phyloP scores from a whole-genome alignment of 2,797 vertebrate genomes.

The Poeciliopsis gracilis region DNA sequence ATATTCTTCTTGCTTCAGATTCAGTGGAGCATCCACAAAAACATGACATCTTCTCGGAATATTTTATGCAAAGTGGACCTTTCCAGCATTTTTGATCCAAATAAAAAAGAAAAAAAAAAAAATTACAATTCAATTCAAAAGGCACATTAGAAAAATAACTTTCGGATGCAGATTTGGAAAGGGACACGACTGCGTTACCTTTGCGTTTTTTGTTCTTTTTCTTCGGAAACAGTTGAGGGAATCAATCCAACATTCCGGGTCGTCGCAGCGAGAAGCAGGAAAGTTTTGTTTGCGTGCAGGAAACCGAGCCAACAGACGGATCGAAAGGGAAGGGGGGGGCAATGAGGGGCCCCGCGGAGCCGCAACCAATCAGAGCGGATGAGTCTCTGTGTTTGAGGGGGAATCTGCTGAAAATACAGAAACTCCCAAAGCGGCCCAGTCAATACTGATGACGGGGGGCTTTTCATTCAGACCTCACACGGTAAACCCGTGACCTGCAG shows the following conservation, averaged over 20 bases:
- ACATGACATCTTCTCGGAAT: conserved; percentile 1
- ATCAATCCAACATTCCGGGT: conserved; percentile 69
- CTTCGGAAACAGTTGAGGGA: conserved; percentile 59
- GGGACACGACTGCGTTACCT: conserved; percentile 72
- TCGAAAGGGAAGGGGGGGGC: conserved; percentile 46
- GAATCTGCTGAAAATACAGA: conserved; percentile 90
- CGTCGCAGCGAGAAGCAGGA: conserved; percentile 72
- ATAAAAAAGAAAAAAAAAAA: not conserved
- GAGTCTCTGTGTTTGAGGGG: conserved; percentile 81
- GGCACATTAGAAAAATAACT: not conserved
- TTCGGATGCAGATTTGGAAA: not conserved
- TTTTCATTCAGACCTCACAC: conserved; percentile 76
- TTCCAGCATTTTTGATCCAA: not conserved
- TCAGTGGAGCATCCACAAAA: conserved; percentile 2
- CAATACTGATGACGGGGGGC: conserved; percentile 81
- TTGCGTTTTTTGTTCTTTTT: conserved; percentile 57
- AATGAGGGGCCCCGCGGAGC: conserved; percentile 72
- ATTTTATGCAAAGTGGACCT: conserved; percentile 10
- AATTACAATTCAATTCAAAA: not conserved
- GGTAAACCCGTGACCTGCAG: conserved; percentile 38
- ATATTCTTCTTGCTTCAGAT: conserved; percentile 6
- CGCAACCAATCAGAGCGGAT: conserved; percentile 78
- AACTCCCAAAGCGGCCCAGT: conserved; percentile 76
- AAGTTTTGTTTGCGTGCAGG: conserved; percentile 80
- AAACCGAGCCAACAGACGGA: conserved; percentile 74